Base-by-base conservation (phyloP, 2,797 vertebrate species). In the Anguilla megastoma region DNA sequence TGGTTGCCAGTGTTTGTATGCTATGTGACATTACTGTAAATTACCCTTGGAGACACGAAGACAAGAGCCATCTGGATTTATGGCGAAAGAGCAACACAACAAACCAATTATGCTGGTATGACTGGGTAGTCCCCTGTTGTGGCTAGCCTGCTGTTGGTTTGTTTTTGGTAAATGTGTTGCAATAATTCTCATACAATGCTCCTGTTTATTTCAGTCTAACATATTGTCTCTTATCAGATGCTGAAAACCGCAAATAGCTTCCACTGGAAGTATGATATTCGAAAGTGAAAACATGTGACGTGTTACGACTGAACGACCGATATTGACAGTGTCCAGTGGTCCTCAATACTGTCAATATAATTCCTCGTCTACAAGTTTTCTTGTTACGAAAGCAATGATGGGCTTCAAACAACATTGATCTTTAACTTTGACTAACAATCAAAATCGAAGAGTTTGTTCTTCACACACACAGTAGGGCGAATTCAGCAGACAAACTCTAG, bases 1-100 rank as follows among this genome's bases (percentile, higher is more conserved):
- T 10, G 83, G 50, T 30, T 60, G 54, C 84, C 50, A 33, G 12
- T 58, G 84, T 60, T 66, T 66, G 58, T 83, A 79, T 83, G 86
- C 66, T 83, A 36, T 16, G 76, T 18, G 41, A 63, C 74, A 63
- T 87, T 18, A 82, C 56, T 45, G 52, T 58, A 85, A 85, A 87
- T 79, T 66, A 58, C 56, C 86, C 41, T 50, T 52, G 16, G 27
- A 87, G 2, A 48, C 8, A 82, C 36, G 66, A 79, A 48, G 84
- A 36, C 52, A 85, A 48, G 52, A 69, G 87, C 18, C 87, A 54
- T 36, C 27, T 69, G 41, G 66, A 45, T 30, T 87, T 83, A 80
- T 50, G 24, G 24, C 24, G 79, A 83, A 87, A 87, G 36, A 63
- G 58, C 58, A 87, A 63, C 58, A 87, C 69, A 87, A 50, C 27